These are phyloP conservation scores for Picus viridis DNA, from an alignment of 2,797 vertebrate species.

Conservation along the genomic window DNA sequence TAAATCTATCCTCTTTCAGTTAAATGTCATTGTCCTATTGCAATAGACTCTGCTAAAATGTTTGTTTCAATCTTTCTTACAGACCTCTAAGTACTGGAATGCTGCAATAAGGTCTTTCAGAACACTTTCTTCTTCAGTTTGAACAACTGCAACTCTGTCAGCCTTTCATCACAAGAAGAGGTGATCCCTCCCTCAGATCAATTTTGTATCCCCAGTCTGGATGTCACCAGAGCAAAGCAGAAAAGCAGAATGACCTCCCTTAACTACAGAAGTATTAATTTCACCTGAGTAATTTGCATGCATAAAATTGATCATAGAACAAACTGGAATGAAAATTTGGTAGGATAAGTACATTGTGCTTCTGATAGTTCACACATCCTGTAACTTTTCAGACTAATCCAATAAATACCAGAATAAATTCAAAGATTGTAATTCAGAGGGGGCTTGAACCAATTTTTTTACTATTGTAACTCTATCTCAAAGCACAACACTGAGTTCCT, in stretches of 20 bases:
- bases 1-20: not conserved
- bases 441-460: not conserved
- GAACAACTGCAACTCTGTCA: too few species aligned
- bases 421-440: not conserved
- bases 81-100: not conserved
- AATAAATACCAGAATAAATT: not conserved
- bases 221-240: rapidly evolving
- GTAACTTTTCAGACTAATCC: not conserved
- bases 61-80: not conserved
- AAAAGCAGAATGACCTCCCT: rapidly evolving
- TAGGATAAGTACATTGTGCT: not conserved
- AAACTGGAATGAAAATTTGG: not conserved
- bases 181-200: not conserved
- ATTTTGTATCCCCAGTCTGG: not conserved
- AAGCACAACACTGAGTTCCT: not conserved
- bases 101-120: too few species aligned
- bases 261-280: rapidly evolving
- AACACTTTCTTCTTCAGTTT: too few species aligned
- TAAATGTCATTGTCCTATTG: not conserved
- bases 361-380: not conserved
- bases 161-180: too few species aligned
- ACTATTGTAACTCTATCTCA: not conserved
- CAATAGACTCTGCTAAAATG: not conserved
- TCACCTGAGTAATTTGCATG: not conserved
- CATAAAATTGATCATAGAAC: not conserved